phyloP scores from a whole-genome alignment of 2,797 vertebrate species.

The Geotrypetes seraphini region DNA sequence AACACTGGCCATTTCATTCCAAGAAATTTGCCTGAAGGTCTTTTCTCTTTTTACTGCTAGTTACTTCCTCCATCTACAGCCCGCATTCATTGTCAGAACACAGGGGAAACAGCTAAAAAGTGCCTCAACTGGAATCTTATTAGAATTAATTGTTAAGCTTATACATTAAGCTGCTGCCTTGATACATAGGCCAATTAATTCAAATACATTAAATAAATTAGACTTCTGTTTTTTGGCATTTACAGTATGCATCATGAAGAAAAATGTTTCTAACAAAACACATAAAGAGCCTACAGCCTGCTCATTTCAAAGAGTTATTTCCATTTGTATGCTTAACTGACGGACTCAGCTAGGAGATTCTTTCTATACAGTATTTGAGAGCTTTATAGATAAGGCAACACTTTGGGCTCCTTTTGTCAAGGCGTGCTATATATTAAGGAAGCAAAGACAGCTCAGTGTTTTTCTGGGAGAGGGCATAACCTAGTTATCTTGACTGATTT shows the following conservation, averaged over 20 bases:
- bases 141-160: background rate
- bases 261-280: no score
- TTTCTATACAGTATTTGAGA: no score
- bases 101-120: background rate
- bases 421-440: no score
- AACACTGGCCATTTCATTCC: background rate
- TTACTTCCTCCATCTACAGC: background rate
- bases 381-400: no score
- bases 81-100: background rate
- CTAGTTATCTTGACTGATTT: no score
- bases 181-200: slow-evolving; percentile 8
- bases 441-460: no score
- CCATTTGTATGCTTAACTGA: no score
- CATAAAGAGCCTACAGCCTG: no score
- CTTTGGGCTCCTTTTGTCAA: no score
- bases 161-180: background rate
- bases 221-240: background rate
- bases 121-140: background rate
- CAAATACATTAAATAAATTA: background rate
- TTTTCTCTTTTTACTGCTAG: background rate
- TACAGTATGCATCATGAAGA: background rate
- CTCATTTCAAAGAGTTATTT: no score
- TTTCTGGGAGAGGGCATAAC: no score
- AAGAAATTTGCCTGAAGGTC: background rate
- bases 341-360: no score